phyloP scores from a whole-genome alignment of 2,888 invertebrate species.

The Protophormia terraenovae region DNA sequence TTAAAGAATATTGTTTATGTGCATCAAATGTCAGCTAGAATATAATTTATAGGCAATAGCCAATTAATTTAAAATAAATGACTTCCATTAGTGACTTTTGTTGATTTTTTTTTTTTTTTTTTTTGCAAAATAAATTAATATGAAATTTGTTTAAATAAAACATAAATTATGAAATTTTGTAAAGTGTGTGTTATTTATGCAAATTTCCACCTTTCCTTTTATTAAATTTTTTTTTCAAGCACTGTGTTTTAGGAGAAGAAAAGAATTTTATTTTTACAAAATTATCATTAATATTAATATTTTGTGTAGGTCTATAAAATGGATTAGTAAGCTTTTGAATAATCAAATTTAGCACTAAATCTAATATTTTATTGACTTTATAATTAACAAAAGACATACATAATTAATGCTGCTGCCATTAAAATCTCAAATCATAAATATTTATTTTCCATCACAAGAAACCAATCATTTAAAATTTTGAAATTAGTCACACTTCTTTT shows the following conservation, averaged over 20 bases:
- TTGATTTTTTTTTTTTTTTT: background rate
- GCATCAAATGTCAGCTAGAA: background rate
- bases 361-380: background rate
- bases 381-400: background rate
- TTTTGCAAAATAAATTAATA: background rate
- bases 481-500: background rate
- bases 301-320: background rate
- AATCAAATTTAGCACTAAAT: background rate
- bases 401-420: background rate
- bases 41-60: constrained; percentile 14
- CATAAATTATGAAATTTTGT: background rate
- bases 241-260: background rate
- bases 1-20: constrained; percentile 2
- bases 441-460: background rate
- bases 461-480: background rate
- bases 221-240: background rate
- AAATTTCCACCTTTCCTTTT: background rate
- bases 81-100: constrained; percentile 4
- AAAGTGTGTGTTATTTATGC: background rate
- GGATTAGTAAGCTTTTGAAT: background rate
- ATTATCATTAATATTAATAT: too few species aligned
- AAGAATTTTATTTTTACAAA: too few species aligned
- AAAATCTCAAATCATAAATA: background rate
- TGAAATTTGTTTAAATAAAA: background rate
- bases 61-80: constrained; percentile 20